Percentiles rank a stretch among this genome's conserved stretches.
These are phyloP conservation scores for Pseudochirops corinnae DNA, from an alignment of 2,797 vertebrate genomes.

Conservation along the genomic window DNA sequence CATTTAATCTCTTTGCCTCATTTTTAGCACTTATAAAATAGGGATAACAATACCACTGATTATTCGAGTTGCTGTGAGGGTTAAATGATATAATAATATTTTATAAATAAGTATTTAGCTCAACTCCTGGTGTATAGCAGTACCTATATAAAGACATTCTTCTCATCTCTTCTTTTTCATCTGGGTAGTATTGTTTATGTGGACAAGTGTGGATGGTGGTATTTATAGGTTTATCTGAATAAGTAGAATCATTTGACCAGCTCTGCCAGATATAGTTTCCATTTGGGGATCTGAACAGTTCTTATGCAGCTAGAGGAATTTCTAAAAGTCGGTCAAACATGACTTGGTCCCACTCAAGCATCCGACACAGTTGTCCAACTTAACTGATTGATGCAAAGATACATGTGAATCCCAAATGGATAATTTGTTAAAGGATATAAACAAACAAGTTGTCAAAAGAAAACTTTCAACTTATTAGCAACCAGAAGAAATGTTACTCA, in stretches of 20 bases:
- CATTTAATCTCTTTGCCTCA: neutral
- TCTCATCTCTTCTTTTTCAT: neutral
- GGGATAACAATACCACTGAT: neutral
- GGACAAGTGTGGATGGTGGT: neutral
- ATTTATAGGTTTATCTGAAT: neutral
- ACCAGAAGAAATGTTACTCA: neutral
- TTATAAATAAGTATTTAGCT: neutral
- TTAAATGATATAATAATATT: neutral
- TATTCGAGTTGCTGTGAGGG: neutral
- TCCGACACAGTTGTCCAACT: neutral
- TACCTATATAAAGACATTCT: neutral
- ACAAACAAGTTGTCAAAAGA: neutral
- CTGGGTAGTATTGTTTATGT: neutral
- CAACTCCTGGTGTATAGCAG: neutral
- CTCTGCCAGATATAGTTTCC: neutral
- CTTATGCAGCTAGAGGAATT: neutral
- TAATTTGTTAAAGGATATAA: neutral
- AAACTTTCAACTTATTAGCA: neutral
- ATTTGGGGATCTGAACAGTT: neutral
- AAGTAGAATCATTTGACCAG: neutral
- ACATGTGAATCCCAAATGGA: neutral
- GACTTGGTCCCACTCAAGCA: neutral
- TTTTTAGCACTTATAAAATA: neutral
- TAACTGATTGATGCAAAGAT: neutral
- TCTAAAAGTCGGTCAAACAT: neutral